Base-by-base conservation (phyloP, 2,888 invertebrate genomes). In the Carpatolechia fugitivella region DNA sequence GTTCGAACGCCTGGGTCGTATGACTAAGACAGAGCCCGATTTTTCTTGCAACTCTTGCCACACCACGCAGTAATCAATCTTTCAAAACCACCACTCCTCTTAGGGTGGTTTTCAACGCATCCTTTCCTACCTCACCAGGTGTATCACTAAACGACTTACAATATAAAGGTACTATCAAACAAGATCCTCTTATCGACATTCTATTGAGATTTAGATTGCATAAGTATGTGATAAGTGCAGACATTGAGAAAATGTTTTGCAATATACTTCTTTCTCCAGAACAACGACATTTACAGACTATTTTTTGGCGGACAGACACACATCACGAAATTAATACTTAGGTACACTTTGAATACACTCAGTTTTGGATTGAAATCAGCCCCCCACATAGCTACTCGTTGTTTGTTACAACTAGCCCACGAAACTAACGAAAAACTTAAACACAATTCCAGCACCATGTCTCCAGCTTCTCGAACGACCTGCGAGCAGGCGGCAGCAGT, bases 71-170 rank as follows among this genome's bases (percentile, higher is more conserved):
- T 48, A 11, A 47, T 57, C 7, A 30, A 50, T 6, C 41, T 10
- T 13, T 29, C 46, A 3, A 47, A 46, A 33, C 33, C 10, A 51
- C 57, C 1, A 57, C 57, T n/a, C 57, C 54, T 5, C 14, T 57
- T 1, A 33, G 57, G 33, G 51, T 57, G 3, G 57, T 57, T 7
- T 13, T 54, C 11, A 51, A 57, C 5, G 51, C 54, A 1, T 54
- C 57, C 6, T 46, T 6, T 35, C 50, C 50, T 11, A 57, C 54
- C 2, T 29, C 44, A 16, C 36, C 36, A 5, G 56, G 51, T 14
- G 11, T 18, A 31, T 48, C 48, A n/a, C 14, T 48, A 16, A 48
- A 48, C 14, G 48, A 48, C 10, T 33, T 48, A 0, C 48, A 48
- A 33, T 18, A 49, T 16, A 49, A 33, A 35, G 49, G 49, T 8